These are phyloP conservation scores for Alcedo atthis DNA, from an alignment of 2,797 vertebrate species.

Conservation along the genomic window DNA sequence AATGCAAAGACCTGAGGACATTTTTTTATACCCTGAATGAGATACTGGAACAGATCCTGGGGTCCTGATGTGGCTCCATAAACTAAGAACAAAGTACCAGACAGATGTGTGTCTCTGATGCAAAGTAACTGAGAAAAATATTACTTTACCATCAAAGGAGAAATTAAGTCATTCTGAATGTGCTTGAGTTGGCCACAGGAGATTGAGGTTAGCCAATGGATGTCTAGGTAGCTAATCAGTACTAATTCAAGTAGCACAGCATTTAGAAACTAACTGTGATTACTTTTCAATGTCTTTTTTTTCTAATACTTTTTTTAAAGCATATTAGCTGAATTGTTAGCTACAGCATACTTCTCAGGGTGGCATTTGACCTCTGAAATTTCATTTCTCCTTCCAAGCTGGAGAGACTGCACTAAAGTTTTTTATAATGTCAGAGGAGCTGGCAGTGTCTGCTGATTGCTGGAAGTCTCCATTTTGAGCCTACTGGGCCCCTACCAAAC, in stretches of 20 bases:
- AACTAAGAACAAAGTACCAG: background rate
- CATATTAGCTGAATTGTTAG: background rate
- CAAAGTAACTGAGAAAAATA: background rate
- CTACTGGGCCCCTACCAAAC: background rate
- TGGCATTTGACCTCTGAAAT: background rate
- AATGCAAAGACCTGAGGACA: background rate
- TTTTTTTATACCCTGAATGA: background rate
- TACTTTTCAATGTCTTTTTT: background rate
- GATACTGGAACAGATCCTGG: background rate
- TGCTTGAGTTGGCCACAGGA: background rate
- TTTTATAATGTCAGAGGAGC: background rate
- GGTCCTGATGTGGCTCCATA: background rate
- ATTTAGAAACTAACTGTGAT: background rate
- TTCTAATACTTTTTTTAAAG: background rate
- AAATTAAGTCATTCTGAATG: background rate
- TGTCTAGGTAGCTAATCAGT: background rate
- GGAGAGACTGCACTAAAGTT: background rate
- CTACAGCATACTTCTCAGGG: background rate
- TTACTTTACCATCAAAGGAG: background rate
- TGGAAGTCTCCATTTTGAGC: background rate
- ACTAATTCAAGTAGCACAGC: background rate
- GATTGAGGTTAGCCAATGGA: background rate
- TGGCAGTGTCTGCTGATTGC: background rate
- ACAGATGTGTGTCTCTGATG: accelerated
- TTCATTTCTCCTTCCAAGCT: background rate